Percentiles rank a stretch among this genome's conserved stretches.
Conservation (phyloP, 1,140 invertebrate species). For the Idris sp. region DNA sequence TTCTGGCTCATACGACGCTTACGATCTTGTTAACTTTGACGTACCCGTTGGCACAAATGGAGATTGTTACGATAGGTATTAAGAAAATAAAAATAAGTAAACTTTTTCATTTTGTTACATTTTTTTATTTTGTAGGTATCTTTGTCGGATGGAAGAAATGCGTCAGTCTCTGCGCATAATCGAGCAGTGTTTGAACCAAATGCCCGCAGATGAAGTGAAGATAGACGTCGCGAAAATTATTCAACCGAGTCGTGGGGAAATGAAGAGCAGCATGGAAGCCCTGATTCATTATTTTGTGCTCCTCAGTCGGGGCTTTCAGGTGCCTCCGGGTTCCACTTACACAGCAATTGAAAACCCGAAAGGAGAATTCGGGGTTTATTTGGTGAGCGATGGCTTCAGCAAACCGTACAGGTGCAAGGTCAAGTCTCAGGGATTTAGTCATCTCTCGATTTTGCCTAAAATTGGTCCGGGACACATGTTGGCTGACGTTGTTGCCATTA, state of each 20-base stretch:
- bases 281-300: slow-evolving; percentile 99
- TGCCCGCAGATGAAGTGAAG: slow-evolving; percentile 96
- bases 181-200: slow-evolving; percentile 97
- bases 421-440: slow-evolving; percentile 97
- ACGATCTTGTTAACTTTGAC: slow-evolving; percentile 96
- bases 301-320: slow-evolving; percentile 97
- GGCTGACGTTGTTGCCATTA: slow-evolving; percentile 97
- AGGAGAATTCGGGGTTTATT: slow-evolving; percentile 98
- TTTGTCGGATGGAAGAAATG: slow-evolving; percentile 98
- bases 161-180: slow-evolving; percentile 96
- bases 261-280: slow-evolving; percentile 99
- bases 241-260: slow-evolving; percentile 92
- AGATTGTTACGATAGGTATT: slow-evolving; percentile 95
- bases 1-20: slow-evolving; percentile 99
- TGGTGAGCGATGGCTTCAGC: slow-evolving; percentile 96
- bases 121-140: too few relatives aligned
- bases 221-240: slow-evolving; percentile 96
- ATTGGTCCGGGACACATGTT: slow-evolving; percentile 92
- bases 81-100: too few relatives aligned
- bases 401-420: slow-evolving; percentile 98
- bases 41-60: slow-evolving; percentile 96
- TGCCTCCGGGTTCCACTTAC: slow-evolving; percentile 96
- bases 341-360: slow-evolving; percentile 98
- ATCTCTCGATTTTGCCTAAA: slow-evolving; percentile 92
- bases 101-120: too few relatives aligned